phyloP scores from a whole-genome alignment of 2,797 vertebrate genomes.

The Molothrus ater region DNA sequence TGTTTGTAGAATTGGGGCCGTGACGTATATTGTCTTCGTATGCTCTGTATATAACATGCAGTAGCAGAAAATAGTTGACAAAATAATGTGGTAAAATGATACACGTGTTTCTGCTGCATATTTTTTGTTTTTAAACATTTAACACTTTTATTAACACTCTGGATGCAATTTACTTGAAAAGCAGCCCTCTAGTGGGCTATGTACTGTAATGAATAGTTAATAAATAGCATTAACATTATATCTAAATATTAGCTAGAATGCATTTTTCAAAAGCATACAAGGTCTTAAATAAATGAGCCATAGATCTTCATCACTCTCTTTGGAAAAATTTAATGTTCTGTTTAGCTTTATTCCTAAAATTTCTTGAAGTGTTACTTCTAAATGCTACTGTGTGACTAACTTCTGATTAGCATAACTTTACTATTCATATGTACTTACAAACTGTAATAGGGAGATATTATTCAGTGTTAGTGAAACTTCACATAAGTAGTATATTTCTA shows the following conservation, averaged over 20 bases:
- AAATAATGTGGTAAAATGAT: constrained; percentile 1
- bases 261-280: constrained; percentile 38
- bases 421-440: background rate
- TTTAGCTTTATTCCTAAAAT: constrained; percentile 10
- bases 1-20: background rate
- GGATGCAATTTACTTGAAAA: constrained; percentile 61
- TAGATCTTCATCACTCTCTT: constrained; percentile 1
- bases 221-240: constrained; percentile 41
- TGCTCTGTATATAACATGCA: background rate
- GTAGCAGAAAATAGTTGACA: background rate
- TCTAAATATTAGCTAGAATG: constrained; percentile 55
- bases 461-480: background rate
- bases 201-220: constrained; percentile 54
- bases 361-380: background rate
- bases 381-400: background rate
- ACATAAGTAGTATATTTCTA: background rate
- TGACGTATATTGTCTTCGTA: background rate
- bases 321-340: constrained; percentile 34
- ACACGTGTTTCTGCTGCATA: background rate
- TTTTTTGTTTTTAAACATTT: constrained; percentile 29
- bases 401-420: background rate
- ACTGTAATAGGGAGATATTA: background rate
- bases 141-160: constrained; percentile 42
- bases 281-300: constrained; percentile 51
- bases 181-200: constrained; percentile 66